Conservation (phyloP, 2,888 invertebrate genomes). For the Spodoptera exigua region DNA sequence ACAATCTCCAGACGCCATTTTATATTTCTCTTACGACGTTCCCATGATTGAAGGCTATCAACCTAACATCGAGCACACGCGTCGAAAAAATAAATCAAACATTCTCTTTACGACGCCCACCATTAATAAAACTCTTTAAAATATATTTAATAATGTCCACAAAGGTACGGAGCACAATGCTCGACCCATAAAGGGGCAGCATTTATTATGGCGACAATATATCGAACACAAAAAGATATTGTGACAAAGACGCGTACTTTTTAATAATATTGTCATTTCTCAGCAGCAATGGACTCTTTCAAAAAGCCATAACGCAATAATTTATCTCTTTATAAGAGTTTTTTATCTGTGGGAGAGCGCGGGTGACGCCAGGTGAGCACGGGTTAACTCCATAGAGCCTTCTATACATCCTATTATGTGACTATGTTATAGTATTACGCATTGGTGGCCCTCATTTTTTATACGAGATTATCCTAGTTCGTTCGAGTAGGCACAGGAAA, state of each 20-base stretch:
- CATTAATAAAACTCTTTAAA: conserved; percentile 89
- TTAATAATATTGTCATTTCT: conserved; percentile 90
- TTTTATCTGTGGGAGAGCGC: conserved; percentile 85
- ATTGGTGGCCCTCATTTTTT: conserved; percentile 55
- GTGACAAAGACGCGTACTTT: conserved; percentile 89
- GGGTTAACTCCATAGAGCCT: conserved; percentile 79
- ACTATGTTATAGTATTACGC: conserved; percentile 49
- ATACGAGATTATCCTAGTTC: conserved; percentile 29
- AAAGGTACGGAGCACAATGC: conserved; percentile 86
- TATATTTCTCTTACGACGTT: conserved; percentile 49
- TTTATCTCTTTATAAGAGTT: conserved; percentile 89
- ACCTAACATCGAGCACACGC: conserved; percentile 82
- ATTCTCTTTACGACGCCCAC: conserved; percentile 85
- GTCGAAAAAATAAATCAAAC: conserved; percentile 89
- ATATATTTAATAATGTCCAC: conserved; percentile 90
- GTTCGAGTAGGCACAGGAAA: conserved; percentile 9
- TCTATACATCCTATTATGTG: conserved; percentile 62
- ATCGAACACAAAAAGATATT: conserved; percentile 89
- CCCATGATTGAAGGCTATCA: conserved; percentile 82
- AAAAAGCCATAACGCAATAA: conserved; percentile 89
- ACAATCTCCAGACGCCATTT: not conserved
- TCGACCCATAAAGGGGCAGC: conserved; percentile 87
- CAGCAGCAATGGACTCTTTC: conserved; percentile 89
- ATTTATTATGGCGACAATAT: conserved; percentile 89
- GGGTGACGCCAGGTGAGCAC: conserved; percentile 83